These are phyloP conservation scores for Neodontobutis hainanensis DNA, from an alignment of 2,113 vertebrate genomes.

Conservation along the genomic window DNA sequence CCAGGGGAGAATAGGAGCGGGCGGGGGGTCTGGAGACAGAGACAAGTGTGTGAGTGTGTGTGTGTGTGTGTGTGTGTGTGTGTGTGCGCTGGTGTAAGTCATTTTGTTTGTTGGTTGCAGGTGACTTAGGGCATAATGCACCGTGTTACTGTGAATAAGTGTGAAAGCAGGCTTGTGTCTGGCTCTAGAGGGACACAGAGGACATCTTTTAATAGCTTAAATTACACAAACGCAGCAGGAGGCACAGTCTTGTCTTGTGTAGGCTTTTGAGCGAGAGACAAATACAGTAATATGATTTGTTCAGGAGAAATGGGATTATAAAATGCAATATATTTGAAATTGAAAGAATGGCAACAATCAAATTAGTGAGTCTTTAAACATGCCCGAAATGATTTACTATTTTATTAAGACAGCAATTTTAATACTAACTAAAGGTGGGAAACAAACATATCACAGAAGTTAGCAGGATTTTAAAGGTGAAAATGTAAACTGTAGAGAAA, in stretches of 20 bases:
- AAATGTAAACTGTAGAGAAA: conserved; percentile 1
- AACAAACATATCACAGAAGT: conserved; percentile 59
- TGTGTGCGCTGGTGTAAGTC: conserved; percentile 8
- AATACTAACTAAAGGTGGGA: conserved; percentile 56
- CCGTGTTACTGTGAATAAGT: conserved; percentile 11
- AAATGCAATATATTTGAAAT: conserved; percentile 19
- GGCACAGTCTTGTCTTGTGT: conserved; percentile 60
- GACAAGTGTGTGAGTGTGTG: conserved; percentile 20
- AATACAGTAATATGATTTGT: conserved; percentile 42
- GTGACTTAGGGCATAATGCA: conserved; percentile 15
- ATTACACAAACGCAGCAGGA: conserved; percentile 45
- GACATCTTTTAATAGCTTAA: conserved; percentile 28
- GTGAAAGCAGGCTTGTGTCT: conserved; percentile 4
- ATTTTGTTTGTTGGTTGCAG: conserved; percentile 30
- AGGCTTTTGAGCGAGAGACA: conserved; percentile 55
- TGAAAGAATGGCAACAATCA: conserved; percentile 9
- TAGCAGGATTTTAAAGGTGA: conserved; percentile 8
- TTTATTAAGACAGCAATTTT: conserved; percentile 68
- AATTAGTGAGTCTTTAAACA: no score
- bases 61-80: conserved; percentile 20
- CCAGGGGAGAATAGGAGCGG: conserved; percentile 61
- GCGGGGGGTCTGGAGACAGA: conserved; percentile 42
- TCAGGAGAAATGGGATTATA: neutral
- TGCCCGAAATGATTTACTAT: conserved; percentile 56
- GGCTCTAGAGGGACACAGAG: conserved; percentile 15